Percentiles rank a stretch among this genome's conserved stretches.
Conservation (phyloP, 37 sponge, comb jelly and placozoan genomes). For the Dysidea cf. avara region DNA sequence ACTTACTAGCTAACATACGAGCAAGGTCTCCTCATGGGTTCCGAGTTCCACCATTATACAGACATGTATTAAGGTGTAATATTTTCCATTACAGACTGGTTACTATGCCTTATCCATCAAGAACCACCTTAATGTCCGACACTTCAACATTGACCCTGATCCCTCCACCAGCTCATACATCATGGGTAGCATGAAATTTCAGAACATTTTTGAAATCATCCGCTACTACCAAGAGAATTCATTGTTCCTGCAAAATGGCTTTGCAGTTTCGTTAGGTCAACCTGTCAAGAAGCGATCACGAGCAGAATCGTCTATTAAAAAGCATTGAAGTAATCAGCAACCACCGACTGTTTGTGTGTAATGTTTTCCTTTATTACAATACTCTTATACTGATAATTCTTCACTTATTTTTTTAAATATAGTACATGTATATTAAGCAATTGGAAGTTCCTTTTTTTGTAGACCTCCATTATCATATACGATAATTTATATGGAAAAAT, state of each 20-base stretch:
- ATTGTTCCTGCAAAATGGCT: slow-evolving; percentile 64
- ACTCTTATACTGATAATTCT: no score
- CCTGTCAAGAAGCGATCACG: slow-evolving; percentile 42
- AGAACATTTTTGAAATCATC: slow-evolving; percentile 52
- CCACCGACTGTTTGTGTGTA: neutral
- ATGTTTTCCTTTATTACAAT: neutral
- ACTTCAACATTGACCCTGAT: slow-evolving; percentile 84
- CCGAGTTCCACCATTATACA: no score
- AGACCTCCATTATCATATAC: no score
- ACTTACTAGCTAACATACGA: no score
- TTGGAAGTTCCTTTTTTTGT: no score
- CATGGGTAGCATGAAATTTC: slow-evolving; percentile 59
- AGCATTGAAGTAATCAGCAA: neutral
- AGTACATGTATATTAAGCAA: no score
- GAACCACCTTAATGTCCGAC: slow-evolving; percentile 70
- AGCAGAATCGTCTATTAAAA: neutral
- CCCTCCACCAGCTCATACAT: slow-evolving; percentile 35
- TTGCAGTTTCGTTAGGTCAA: slow-evolving; percentile 46
- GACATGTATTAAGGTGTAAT: no score
- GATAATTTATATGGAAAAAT: no score
- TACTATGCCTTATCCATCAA: slow-evolving; percentile 79
- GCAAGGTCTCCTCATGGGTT: no score
- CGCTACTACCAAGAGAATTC: slow-evolving; percentile 71
- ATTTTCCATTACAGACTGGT: slow-evolving; percentile 32
- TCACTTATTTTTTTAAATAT: no score